Base-by-base conservation (phyloP, 2,113 vertebrate genomes). In the Sylvilagus bachmani region DNA sequence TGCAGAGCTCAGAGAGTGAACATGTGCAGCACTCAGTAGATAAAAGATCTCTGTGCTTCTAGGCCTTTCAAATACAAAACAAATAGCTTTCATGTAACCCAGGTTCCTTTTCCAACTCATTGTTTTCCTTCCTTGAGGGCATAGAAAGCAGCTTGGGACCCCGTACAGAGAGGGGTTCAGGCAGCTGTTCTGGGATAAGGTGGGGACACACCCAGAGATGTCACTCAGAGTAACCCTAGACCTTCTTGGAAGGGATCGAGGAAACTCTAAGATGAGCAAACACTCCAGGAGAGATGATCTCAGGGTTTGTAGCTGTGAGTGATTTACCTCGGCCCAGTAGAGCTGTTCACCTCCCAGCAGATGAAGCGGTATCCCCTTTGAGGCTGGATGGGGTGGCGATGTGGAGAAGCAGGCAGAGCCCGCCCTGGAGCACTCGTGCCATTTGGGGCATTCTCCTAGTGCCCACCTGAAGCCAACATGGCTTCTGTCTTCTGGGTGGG, bases 271-370 rank as follows among this genome's bases (percentile, higher is more conserved):
- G 73, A 89, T 75, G n/a, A 49, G 78, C 24, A 89, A 74, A 71
- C 38, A 31, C 6, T 9, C 12, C 38, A 61, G 78, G n/a, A 81
- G 75, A 70, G 53, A 55, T 0, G 25, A 38, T 2, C 13, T 13
- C 27, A 11, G 24, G 19, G 27, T 21, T 88, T 67, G 36, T 38
- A 16, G 21, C 74, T 84, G 55, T 12, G 21, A 73, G 24, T 70
- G n/a, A n/a, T 11, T 62, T 53, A n/a, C 61, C 0, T 0, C 10
- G 2, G n/a, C 51, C 55, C 24, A 0, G 6, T 22, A 2, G 16
- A 44, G 38, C n/a, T 71, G 24, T 31, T 61, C 24, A 14, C 10
- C 27, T 19, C 49, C 9, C 25, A 27, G 44, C 19, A 80, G 88
- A 74, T 1, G 24, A 51, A 25, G 31, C 69, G 3, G 0, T 11